phyloP scores from a whole-genome alignment of 2,113 vertebrate genomes.

The Oenanthe melanoleuca region DNA sequence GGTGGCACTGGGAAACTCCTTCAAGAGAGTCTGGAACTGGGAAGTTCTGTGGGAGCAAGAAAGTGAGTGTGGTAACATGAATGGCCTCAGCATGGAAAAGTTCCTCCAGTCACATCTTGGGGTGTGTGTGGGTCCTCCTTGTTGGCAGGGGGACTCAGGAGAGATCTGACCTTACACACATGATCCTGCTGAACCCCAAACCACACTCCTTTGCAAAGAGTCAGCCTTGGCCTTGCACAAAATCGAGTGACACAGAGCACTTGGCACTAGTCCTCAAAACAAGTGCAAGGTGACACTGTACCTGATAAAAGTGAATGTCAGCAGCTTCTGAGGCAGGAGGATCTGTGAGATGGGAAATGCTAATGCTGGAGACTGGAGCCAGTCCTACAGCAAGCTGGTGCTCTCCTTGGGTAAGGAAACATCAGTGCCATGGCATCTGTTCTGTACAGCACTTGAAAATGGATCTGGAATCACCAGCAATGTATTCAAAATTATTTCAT shows the following conservation, averaged over 20 bases:
- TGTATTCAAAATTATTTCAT: neutral
- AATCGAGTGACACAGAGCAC: neutral
- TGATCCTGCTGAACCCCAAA: neutral
- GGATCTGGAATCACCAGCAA: neutral
- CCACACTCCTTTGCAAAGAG: neutral
- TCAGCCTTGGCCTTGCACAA: neutral
- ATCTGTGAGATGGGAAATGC: neutral
- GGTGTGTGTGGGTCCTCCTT: neutral
- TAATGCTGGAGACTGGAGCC: neutral
- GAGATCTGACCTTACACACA: neutral
- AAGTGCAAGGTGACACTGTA: slow-evolving; percentile 2
- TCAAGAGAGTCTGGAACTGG: neutral
- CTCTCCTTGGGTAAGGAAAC: neutral
- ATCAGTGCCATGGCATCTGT: neutral
- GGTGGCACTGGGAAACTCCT: neutral
- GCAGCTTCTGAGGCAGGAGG: neutral
- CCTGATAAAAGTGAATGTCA: slow-evolving; percentile 9
- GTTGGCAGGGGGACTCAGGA: neutral
- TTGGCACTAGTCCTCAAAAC: neutral
- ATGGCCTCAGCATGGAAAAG: neutral
- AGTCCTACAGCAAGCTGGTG: neutral
- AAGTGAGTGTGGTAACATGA: neutral
- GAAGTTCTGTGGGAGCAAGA: neutral
- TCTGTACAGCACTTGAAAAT: neutral
- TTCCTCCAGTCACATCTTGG: neutral